Percentiles rank a stretch among this genome's conserved stretches.
Conservation (phyloP, 2,797 vertebrate species). For the Poecilia velifera region DNA sequence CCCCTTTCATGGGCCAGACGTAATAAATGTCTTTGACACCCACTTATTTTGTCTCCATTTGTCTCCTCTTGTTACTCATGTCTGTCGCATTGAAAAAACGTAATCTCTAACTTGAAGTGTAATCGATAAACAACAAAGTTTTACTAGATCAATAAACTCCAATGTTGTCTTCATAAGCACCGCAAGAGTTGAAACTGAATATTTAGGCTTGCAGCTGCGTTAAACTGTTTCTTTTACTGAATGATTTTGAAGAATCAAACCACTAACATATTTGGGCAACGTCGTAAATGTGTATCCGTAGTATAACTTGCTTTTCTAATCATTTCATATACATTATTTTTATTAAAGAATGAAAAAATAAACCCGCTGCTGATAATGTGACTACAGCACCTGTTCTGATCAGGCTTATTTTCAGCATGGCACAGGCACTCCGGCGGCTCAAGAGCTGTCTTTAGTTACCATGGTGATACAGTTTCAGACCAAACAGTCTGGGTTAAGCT, state of each 20-base stretch:
- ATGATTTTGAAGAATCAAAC: background rate
- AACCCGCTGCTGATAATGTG: background rate
- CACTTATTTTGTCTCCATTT: background rate
- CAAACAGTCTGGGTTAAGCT: slow-evolving; percentile 9
- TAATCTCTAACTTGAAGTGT: background rate
- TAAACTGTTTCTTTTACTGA: background rate
- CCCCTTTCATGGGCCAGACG: slow-evolving; percentile 22
- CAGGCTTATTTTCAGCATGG: background rate
- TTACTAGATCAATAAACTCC: background rate
- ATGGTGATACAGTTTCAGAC: slow-evolving; percentile 25
- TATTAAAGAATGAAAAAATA: background rate
- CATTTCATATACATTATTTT: background rate
- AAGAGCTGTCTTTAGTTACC: slow-evolving; percentile 33
- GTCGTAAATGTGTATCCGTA: background rate
- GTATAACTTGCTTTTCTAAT: background rate
- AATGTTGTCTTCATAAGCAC: background rate
- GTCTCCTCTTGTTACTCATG: background rate
- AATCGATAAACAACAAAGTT: background rate
- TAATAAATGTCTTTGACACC: slow-evolving; percentile 11
- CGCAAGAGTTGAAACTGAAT: background rate
- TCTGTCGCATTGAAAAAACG: background rate
- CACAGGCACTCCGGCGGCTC: slow-evolving; percentile 14
- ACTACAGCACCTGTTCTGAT: slow-evolving; percentile 11
- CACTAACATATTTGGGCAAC: background rate
- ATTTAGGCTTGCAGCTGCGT: background rate